Evolutionary conservation across 2,888 invertebrate genomes (phyloP), one percentile per base, ranked within the genome.

Genomic region (Drosophila cracens): DNA sequence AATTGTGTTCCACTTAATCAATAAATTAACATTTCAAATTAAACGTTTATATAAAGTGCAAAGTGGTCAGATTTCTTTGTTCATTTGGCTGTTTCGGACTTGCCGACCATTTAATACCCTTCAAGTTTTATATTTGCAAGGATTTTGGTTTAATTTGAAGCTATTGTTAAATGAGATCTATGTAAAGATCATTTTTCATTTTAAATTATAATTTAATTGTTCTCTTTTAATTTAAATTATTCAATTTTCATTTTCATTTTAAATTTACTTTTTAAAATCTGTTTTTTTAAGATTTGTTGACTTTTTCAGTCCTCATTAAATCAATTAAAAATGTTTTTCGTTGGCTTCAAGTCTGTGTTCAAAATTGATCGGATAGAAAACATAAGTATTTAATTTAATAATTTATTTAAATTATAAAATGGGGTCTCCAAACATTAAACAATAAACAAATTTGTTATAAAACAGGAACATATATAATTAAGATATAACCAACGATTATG

Each of bases 11-110:
- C 36, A 77, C 62, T 56, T 48, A 62, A 51, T 34, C 46, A 34
- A 54, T 51, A 46, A 49, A 76, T 71, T 70, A 43, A 40, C 61
- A 54, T 29, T 13, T 33, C 1, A 46, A 43, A 31, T 54, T n/a
- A 36, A 25, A 34, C 51, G 43, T 33, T 11, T 57, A 7, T 27
- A 40, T 5, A 46, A 34, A 34, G 59, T 40, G 49, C 18, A 38
- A 51, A 29, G 29, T 21, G 29, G 18, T 56, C 11, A 16, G 59
- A n/a, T 54, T 54, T 18, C 2, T 2, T 40, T 56, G 16, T 54
- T 54, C 16, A 6, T 46, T 13, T 2, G 43, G 21, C 4, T 0
- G 6, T 27, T 40, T 21, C 8, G 3, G 2, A 4, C 18, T 36
- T 31, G 21, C 2, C 7, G 18, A 46, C n/a, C 6, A 43, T 21